Percentiles rank a stretch among this genome's conserved stretches.
Evolutionary conservation across 37 sponge, comb jelly and placozoan species (phyloP).

Genomic region (Spongilla lacustris): DNA sequence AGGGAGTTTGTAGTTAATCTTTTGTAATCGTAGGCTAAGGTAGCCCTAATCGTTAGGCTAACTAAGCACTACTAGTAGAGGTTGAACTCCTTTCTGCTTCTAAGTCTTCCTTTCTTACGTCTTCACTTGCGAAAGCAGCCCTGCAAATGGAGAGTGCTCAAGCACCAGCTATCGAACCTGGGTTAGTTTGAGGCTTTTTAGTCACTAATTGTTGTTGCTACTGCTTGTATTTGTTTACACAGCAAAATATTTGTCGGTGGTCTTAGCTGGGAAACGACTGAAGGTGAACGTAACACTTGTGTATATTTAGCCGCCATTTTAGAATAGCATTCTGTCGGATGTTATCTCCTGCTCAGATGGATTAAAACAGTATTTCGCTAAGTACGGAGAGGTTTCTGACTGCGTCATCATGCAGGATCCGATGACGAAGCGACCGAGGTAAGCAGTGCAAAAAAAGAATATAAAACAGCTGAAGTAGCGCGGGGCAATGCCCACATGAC

Average conservation of each 20-base stretch:
- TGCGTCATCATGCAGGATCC: conserved; percentile 61
- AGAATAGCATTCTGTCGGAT: too few species aligned
- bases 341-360: conserved; percentile 9
- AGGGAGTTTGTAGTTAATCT: conserved; percentile 15
- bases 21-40: conserved; percentile 25
- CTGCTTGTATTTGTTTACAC: not conserved
- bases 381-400: conserved; percentile 69
- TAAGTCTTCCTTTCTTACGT: not conserved
- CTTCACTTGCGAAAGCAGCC: not conserved
- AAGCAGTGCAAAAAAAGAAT: not conserved
- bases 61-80: not conserved
- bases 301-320: not conserved
- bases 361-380: conserved; percentile 54
- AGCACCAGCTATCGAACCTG: not conserved
- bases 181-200: not conserved
- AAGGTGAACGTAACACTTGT: conserved; percentile 17
- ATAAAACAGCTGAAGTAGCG: not conserved
- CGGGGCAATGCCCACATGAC: not conserved
- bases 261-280: conserved; percentile 68
- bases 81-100: not conserved
- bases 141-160: not conserved
- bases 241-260: conserved; percentile 81
- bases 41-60: conserved; percentile 24
- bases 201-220: not conserved
- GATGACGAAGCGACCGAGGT: conserved; percentile 42